These are phyloP conservation scores for Thera britannica DNA, from an alignment of 2,888 invertebrate genomes.

Conservation along the genomic window DNA sequence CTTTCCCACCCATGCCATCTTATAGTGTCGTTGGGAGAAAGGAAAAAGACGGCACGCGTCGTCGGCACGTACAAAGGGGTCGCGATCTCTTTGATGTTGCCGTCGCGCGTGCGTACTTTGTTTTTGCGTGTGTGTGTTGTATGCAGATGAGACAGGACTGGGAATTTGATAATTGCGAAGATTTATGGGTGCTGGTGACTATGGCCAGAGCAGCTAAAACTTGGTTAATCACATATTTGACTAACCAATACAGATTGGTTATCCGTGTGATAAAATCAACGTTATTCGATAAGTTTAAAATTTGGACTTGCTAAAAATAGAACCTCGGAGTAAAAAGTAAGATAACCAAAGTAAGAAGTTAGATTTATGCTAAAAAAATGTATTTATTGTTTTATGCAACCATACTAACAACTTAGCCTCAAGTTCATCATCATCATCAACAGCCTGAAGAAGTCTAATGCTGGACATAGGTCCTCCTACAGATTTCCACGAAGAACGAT, in stretches of 20 bases:
- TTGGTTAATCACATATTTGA: slow-evolving; percentile 44
- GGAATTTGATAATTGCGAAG: slow-evolving; percentile 84
- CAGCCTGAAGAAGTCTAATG: too few relatives aligned
- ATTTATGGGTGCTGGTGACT: slow-evolving; percentile 67
- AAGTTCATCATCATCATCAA: too few relatives aligned
- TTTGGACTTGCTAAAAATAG: too few relatives aligned
- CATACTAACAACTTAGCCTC: too few relatives aligned
- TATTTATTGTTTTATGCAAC: too few relatives aligned
- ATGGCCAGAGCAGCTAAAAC: slow-evolving; percentile 38
- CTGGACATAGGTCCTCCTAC: too few relatives aligned
- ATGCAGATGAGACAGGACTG: slow-evolving; percentile 79
- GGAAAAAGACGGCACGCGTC: slow-evolving; percentile 80
- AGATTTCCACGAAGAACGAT: too few relatives aligned
- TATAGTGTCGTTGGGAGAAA: slow-evolving; percentile 61
- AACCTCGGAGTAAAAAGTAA: too few relatives aligned
- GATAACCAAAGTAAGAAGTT: too few relatives aligned
- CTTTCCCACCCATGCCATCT: slow-evolving; percentile 62
- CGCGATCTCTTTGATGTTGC: slow-evolving; percentile 81
- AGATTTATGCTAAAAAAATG: too few relatives aligned
- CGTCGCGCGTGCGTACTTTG: slow-evolving; percentile 78
- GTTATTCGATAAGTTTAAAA: too few relatives aligned
- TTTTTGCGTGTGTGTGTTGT: slow-evolving; percentile 66
- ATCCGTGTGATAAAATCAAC: too few relatives aligned
- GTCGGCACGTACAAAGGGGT: slow-evolving; percentile 82
- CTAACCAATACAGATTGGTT: neutral